Base-by-base conservation (phyloP, 2,888 invertebrate species). In the Apodemia mormo region DNA sequence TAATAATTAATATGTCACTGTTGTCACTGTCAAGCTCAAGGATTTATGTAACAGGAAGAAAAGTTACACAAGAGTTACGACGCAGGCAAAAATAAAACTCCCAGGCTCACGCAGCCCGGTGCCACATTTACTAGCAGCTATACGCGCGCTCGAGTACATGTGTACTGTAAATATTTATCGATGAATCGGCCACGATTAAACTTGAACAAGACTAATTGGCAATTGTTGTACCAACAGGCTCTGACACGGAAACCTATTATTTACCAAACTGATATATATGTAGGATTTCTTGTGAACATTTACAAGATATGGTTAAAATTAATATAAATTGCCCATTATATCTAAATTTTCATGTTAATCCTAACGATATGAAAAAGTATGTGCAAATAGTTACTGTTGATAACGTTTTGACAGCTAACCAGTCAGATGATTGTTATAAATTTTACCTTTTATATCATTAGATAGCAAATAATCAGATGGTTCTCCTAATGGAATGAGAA, bases 31-130 rank as follows among this genome's bases (percentile, higher is more conserved):
- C 90, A 90, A 90, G 88, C 84, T 79, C 87, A 77, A 80, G 81
- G 81, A 81, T 79, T 76, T 22, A 52, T 54, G 56, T 68, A 65
- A 68, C 56, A 88, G 87, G 86, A 89, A 90, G 86, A 85, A 85
- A 83, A 84, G 84, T 82, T 80, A 78, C 78, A 81, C 83, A 86
- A 87, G 86, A 87, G 76, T 78, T 83, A 79, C 79, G 82, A 81
- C 83, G 84, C 82, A 77, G 84, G 88, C 88, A 72, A 87, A 92
- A 92, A 92, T 92, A 92, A 86, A 86, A 80, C 81, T 84, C 87
- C 86, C 88, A 86, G 89, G 87, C 86, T 81, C 80, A 5, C 49
- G 84, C 79, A 8, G 30, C n/a, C 54, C 61, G 69, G 40, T 56
- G 69, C 30, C 29, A 66, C 69, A 43, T 54, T 56, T 22, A 58